Percentiles rank a stretch among this genome's conserved stretches.
Evolutionary conservation across 2,113 vertebrate species (phyloP).

Genomic region (Dipodomys ordii): DNA sequence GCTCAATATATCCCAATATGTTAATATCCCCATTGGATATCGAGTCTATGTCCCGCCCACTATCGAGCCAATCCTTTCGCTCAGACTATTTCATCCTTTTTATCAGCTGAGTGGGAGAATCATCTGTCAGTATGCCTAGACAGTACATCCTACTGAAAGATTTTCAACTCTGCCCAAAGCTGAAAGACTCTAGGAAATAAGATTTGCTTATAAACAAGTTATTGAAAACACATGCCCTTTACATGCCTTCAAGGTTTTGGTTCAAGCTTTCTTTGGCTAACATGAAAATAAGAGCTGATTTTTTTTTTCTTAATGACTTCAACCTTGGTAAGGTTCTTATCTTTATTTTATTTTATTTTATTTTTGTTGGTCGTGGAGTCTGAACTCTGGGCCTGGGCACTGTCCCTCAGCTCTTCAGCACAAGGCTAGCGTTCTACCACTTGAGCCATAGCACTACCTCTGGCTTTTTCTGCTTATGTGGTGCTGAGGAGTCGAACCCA

Average conservation of each 20-base stretch:
- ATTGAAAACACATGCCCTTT: conserved; percentile 8
- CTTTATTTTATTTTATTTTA: not conserved
- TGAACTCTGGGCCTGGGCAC: too few species aligned
- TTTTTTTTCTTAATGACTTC: not conserved
- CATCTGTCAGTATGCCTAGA: not conserved
- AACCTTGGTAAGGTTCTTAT: not conserved
- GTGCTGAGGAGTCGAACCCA: too few species aligned
- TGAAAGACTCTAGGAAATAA: conserved; percentile 19
- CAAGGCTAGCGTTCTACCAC: too few species aligned
- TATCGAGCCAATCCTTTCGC: not conserved
- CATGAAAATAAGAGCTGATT: conserved; percentile 18
- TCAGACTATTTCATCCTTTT: not conserved
- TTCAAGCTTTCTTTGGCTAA: conserved; percentile 28
- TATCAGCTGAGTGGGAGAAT: not conserved
- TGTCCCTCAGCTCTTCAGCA: too few species aligned
- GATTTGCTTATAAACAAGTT: not conserved
- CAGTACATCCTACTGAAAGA: not conserved
- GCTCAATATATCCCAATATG: not conserved
- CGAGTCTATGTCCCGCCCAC: too few species aligned
- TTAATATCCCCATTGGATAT: not conserved
- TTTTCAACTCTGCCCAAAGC: conserved; percentile 12
- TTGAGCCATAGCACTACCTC: too few species aligned
- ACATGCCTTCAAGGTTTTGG: conserved; percentile 7
- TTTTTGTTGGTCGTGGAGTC: too few species aligned
- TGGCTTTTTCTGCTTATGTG: too few species aligned